Conservation (phyloP, 2,797 vertebrate species). For the Moxostoma hubbsi region DNA sequence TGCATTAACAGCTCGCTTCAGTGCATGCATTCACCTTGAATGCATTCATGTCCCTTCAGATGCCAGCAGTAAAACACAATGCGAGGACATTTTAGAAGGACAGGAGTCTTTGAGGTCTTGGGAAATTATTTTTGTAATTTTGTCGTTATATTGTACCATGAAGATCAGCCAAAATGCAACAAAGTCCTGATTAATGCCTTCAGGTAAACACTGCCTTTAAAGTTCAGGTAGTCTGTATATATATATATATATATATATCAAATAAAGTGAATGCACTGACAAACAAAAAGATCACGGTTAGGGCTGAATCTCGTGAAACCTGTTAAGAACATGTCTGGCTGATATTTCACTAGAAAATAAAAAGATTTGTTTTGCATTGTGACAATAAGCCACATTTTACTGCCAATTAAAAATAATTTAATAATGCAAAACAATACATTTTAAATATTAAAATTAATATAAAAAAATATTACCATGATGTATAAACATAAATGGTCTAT, state of each 20-base stretch:
- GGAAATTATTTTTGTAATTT: not conserved
- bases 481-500: too few relatives aligned
- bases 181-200: not conserved
- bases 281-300: not conserved
- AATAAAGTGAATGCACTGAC: not conserved
- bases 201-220: not conserved
- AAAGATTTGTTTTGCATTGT: too few relatives aligned
- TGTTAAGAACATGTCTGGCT: too few relatives aligned
- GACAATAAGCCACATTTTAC: too few relatives aligned
- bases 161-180: not conserved
- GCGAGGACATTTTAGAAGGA: not conserved
- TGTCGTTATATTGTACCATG: too few relatives aligned
- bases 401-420: too few relatives aligned
- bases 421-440: too few relatives aligned
- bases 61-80: not conserved
- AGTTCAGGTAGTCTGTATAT: not conserved
- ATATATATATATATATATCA: too few relatives aligned
- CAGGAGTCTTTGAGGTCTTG: not conserved
- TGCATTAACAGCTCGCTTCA: not conserved
- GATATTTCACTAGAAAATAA: too few relatives aligned
- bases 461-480: too few relatives aligned
- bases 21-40: not conserved
- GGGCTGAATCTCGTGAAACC: too few relatives aligned
- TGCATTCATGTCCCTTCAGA: not conserved
- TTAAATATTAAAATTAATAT: too few relatives aligned